Base-by-base conservation (phyloP, 1,140 invertebrate genomes). In the Tetramorium simillimum region DNA sequence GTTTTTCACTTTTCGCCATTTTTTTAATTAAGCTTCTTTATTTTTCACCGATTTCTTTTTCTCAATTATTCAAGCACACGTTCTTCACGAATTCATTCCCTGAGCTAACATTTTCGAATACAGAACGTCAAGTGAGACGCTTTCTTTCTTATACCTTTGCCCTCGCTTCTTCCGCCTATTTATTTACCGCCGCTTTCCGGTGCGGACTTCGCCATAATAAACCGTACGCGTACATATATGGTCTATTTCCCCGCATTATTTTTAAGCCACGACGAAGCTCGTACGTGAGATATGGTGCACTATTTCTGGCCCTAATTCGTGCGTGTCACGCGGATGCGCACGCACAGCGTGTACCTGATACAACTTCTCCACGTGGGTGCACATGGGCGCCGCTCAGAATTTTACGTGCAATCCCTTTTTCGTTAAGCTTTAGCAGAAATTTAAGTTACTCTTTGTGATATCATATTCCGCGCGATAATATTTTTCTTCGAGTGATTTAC, bases 171-270 rank as follows among this genome's bases (percentile, higher is more conserved):
- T 46, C 80, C 53, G 69, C 53, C 69, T 73, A 84, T 73, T 84
- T 75, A 75, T 84, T 84, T 84, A 75, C 40, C 69, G 40, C 24
- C 69, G 33, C 28, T 75, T 84, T 84, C 80, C 80, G 80, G 80
- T 33, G 69, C 43, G 40, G 69, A 75, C 53, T 62, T 73, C 37
- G 53, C 56, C 69, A 73, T 60, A 75, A 60, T 49, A 46, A 84
- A 75, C 69, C 18, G 67, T 72, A 72, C 69, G 18, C 14, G 69
- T 62, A 73, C 69, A 14, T 84, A 84, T 62, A 84, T 84, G 69
- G 80, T 75, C 67, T 82, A 73, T 73, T 82, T 82, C 49, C 24
- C 40, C 40, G 40, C 37, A 53, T 73, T 82, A 82, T 73, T 82
- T 82, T 82, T 60, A 82, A 72, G 53, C 53, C 24, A 4, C 80